Percentiles rank a stretch among this genome's conserved stretches.
Conservation (phyloP, 1,140 invertebrate genomes). For the Uloborus diversus region DNA sequence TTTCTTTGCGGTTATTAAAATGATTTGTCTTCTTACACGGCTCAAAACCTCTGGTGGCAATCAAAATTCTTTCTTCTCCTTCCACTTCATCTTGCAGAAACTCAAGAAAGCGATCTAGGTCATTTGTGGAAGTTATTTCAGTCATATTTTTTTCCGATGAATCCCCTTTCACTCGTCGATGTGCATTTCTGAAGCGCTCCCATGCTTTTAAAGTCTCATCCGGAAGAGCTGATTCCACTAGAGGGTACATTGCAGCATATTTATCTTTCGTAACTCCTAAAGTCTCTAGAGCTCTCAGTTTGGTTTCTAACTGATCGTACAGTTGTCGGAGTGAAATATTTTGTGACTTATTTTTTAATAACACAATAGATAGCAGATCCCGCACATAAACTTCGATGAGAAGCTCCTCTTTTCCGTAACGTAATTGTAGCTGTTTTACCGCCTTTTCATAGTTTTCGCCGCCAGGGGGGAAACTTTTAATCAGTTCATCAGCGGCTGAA, state of each 20-base stretch:
- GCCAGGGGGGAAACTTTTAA: too few relatives aligned
- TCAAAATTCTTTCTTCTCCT: background rate
- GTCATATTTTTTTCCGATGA: background rate
- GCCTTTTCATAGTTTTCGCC: too few relatives aligned
- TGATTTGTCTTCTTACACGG: background rate
- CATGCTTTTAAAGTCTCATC: constrained; percentile 32
- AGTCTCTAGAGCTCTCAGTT: constrained; percentile 63
- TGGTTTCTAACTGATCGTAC: too few relatives aligned
- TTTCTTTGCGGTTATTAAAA: background rate
- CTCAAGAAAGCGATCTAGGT: too few relatives aligned
- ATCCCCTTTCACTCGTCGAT: background rate
- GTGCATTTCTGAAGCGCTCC: background rate
- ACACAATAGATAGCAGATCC: too few relatives aligned
- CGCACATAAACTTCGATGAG: too few relatives aligned
- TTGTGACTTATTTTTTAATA: too few relatives aligned
- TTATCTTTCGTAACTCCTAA: constrained; percentile 63
- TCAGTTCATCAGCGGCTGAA: too few relatives aligned
- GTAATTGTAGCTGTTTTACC: too few relatives aligned
- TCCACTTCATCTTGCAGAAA: background rate
- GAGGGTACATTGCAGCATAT: constrained; percentile 63
- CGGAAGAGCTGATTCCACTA: constrained; percentile 62
- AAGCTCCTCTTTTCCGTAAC: too few relatives aligned
- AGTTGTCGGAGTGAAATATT: too few relatives aligned
- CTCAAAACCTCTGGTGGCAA: background rate
- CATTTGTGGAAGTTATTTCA: background rate